phyloP scores from a whole-genome alignment of 2,113 vertebrate genomes.

The Lanius collurio region DNA sequence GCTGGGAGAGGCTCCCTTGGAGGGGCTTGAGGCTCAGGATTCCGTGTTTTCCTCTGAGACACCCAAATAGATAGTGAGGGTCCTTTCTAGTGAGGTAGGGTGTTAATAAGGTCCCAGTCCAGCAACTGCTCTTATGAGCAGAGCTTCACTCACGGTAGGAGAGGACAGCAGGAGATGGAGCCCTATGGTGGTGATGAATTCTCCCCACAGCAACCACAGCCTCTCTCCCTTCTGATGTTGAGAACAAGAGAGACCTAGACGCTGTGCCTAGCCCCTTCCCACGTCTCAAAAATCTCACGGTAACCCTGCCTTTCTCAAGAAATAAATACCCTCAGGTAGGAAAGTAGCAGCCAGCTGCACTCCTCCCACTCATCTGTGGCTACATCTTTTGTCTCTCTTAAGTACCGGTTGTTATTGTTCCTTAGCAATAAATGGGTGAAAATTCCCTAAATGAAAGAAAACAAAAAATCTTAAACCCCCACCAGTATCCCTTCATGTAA shows the following conservation, averaged over 20 bases:
- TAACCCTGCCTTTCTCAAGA: neutral
- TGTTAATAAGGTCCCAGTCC: too few species aligned
- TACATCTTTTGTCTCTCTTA: neutral
- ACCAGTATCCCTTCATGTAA: too few species aligned
- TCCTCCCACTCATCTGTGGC: neutral
- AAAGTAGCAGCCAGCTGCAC: neutral
- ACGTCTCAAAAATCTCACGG: neutral
- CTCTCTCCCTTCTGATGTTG: fast-evolving
- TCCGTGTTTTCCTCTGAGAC: neutral
- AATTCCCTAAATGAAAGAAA: neutral
- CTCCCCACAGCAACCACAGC: neutral
- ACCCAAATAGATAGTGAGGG: too few species aligned
- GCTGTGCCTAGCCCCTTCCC: neutral
- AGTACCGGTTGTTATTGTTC: neutral
- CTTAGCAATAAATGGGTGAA: neutral
- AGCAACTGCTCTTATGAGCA: too few species aligned
- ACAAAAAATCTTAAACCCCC: neutral
- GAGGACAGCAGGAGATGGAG: neutral
- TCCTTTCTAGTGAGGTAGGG: too few species aligned
- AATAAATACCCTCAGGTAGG: neutral
- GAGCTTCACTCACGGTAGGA: too few species aligned
- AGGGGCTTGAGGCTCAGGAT: neutral
- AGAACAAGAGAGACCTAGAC: neutral
- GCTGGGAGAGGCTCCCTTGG: too few species aligned
- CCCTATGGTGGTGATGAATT: neutral